Base-by-base conservation (phyloP, 2,797 vertebrate species). In the Sylvilagus floridanus region DNA sequence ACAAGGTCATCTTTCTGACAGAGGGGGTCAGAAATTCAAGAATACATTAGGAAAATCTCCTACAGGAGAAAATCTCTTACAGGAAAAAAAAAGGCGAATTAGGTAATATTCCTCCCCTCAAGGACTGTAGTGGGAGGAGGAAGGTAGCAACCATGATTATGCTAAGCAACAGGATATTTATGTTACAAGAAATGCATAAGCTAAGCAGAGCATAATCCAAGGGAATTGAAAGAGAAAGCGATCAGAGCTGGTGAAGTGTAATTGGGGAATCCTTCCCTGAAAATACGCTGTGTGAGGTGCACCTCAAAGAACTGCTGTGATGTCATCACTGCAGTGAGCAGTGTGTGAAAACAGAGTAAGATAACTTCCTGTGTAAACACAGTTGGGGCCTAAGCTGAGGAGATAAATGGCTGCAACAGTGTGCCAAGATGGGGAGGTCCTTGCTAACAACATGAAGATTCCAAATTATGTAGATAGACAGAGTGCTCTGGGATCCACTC, bases 101-200 rank as follows among this genome's bases (percentile, higher is more conserved):
- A 47, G 16, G 63, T 5, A 57, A 62, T 30, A 24, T 71, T 79
- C 50, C 8, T 90, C 9, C 19, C 72, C 11, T 76, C 13, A n/a
- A 57, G 73, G 30, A 87, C 37, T 52, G 13, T 30, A 72, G 30
- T 7, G 72, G 37, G 0, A n/a, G 22, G 54, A 86, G 37, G 5
- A 84, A 83, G 21, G 30, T 4, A 83, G 57, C 12, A 37, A 69
- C 75, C 71, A 54, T 71, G 28, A 63, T 91, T 69, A 73, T 7
- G 76, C 21, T 47, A 84, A 93, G 52, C 11, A 78, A 65, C 22
- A 94, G 52, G 83, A 75, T 88, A 88, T 54, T 87, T 65, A 77
- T 88, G 28, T 54, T 32, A 47, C 11, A 72, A 62, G 78, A 75
- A 95, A 95, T 16, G 1, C 4, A 72, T 28, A 69, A 84, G 78